A percentile compares a stretch with the other conserved stretches of the same genome.
Conservation (phyloP, 2,797 vertebrate species). For the Onychomys torridus region DNA sequence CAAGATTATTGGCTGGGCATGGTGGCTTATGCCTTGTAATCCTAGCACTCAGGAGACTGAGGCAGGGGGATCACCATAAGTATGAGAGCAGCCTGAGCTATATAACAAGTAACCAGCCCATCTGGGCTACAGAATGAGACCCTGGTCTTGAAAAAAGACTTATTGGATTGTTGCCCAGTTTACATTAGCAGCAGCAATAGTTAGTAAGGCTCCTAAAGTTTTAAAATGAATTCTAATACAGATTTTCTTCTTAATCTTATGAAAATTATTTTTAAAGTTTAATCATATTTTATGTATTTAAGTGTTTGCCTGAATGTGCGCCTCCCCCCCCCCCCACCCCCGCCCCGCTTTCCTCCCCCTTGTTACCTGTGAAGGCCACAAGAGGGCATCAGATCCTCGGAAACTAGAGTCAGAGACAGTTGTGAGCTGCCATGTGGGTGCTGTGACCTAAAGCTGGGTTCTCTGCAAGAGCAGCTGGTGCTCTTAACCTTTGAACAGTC, state of each 20-base stretch:
- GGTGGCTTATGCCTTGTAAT: background rate
- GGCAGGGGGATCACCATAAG: background rate
- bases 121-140: background rate
- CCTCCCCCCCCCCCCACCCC: too few relatives aligned
- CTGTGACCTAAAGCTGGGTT: background rate
- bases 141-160: background rate
- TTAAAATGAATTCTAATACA: background rate
- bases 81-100: background rate
- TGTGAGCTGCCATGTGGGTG: background rate
- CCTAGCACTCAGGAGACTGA: background rate
- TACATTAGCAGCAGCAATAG: background rate
- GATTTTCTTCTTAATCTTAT: slow-evolving; percentile 4
- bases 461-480: background rate
- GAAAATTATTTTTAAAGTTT: background rate
- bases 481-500: background rate
- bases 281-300: background rate
- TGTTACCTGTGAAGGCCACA: background rate
- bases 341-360: too few relatives aligned
- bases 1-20: background rate
- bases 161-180: background rate
- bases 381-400: background rate
- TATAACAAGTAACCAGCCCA: background rate
- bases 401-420: background rate
- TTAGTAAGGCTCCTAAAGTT: background rate
- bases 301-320: background rate